Percentiles rank a stretch among this genome's conserved stretches.
These are phyloP conservation scores for Threskiornis aethiopicus DNA, from an alignment of 2,797 vertebrate species.

Conservation along the genomic window DNA sequence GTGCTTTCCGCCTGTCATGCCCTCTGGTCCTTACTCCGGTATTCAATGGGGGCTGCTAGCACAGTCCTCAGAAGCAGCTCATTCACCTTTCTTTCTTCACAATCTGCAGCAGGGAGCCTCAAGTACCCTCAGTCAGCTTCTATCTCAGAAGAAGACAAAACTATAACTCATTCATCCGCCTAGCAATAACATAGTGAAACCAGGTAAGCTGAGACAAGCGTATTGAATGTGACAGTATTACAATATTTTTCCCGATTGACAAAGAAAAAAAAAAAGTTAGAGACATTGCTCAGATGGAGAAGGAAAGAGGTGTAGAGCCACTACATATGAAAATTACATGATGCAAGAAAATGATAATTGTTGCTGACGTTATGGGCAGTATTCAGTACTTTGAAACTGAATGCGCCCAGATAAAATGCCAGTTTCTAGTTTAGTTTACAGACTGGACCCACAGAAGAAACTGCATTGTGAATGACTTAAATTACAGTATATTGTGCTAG, in stretches of 20 bases:
- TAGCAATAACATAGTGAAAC: not conserved
- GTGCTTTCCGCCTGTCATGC: not conserved
- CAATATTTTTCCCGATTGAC: not conserved
- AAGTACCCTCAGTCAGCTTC: not conserved
- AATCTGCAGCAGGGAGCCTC: not conserved
- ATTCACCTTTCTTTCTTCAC: not conserved
- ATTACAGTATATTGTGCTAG: not conserved
- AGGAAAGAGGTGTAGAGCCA: not conserved
- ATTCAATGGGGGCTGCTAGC: not conserved
- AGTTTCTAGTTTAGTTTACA: not conserved
- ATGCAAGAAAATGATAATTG: not conserved
- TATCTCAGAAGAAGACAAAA: not conserved
- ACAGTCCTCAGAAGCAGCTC: not conserved
- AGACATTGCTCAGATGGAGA: not conserved
- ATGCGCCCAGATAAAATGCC: not conserved
- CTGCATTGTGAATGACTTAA: not conserved
- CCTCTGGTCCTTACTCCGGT: not conserved
- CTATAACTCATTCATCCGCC: not conserved
- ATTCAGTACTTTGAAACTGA: not conserved
- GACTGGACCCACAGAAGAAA: not conserved
- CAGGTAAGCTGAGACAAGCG: not conserved
- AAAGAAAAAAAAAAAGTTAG: not conserved
- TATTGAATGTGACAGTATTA: not conserved
- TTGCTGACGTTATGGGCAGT: not conserved
- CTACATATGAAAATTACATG: not conserved